A percentile compares a stretch with the other conserved stretches of the same genome.
Evolutionary conservation across 2,888 invertebrate species (phyloP).

Genomic region (Lycocerus yunnanus): DNA sequence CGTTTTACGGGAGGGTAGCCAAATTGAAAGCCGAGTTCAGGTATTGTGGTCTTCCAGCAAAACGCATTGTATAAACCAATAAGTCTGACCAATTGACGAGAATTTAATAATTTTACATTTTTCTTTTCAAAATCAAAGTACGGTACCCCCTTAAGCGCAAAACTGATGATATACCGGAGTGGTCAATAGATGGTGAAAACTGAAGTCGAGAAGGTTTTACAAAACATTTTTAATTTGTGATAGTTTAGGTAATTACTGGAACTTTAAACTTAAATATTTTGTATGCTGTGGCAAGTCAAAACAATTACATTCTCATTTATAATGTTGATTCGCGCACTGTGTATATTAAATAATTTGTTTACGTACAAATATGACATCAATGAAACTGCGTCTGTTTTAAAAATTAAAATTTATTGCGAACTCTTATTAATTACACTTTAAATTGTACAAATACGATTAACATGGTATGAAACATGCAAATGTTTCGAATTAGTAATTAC

Average conservation of each 20-base stretch:
- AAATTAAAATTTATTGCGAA: constrained; percentile 1
- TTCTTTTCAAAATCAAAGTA: too few species aligned
- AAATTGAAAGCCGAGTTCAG: too few species aligned
- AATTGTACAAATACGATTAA: not conserved
- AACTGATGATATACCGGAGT: too few species aligned
- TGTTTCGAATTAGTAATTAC: not conserved
- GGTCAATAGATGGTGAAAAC: too few species aligned
- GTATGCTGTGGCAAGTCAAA: not conserved
- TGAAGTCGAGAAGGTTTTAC: too few species aligned
- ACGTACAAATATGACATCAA: constrained; percentile 13
- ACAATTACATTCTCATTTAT: not conserved
- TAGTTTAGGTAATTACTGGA: not conserved
- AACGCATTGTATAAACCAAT: too few species aligned
- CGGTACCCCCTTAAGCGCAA: too few species aligned
- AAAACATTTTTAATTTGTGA: not conserved
- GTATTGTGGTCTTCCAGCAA: too few species aligned
- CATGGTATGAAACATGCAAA: not conserved
- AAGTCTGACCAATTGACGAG: too few species aligned
- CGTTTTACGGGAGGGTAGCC: too few species aligned
- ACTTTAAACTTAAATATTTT: not conserved
- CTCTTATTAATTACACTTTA: constrained; percentile 5
- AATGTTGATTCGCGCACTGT: not conserved
- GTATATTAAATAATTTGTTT: constrained; percentile 10
- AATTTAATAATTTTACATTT: too few species aligned
- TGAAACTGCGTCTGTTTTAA: not conserved